Base-by-base conservation (phyloP, 2,888 invertebrate species). In the Melinaea menophilus region DNA sequence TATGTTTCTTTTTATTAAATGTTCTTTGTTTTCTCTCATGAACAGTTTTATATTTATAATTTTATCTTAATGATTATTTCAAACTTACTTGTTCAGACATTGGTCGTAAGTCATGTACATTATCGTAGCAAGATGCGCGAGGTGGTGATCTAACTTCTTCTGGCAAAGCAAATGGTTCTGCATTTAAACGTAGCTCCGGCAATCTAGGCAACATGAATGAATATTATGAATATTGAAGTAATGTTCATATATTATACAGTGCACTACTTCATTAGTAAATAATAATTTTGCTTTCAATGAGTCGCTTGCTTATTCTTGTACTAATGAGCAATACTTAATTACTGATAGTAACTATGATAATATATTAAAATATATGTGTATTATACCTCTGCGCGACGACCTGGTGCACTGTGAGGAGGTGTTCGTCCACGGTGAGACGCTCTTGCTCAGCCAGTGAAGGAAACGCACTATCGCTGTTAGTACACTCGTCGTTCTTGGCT, bases 91-190 rank as follows among this genome's bases (percentile, higher is more conserved):
- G 90, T 80, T 89, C 90, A 22, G 90, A 90, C 60, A 90, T 74
- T 22, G 90, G 90, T 69, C 90, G 79, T 33, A 90, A 74, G 60
- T 93, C 92, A 67, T 95, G 95, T 2, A 96, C 95, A 79, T 96
- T 96, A 81, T 96, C 96, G 76, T 96, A 96, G 62, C 95, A 94
- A 0, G 96, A 96, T 68, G 94, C 93, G 59, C 94, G 88, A 55
- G 91, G 92, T 11, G 91, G 86, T 0, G 87, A 84, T 5, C 85
- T 77, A n/a, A 81, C 79, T 72, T 87, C 88, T 63, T 89, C 90
- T 1, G 89, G 84, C 46, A 89, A 69, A 46, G 85, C 83, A 0
- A 75, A 75, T 2, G 90, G 86, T 63, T 93, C 93, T 0, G 93
- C 91, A 72, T 94, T 94, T 64, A 96, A 85, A 48, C 92, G 91